Conservation (phyloP, 2,888 invertebrate species). For the Metacarcinus magister region DNA sequence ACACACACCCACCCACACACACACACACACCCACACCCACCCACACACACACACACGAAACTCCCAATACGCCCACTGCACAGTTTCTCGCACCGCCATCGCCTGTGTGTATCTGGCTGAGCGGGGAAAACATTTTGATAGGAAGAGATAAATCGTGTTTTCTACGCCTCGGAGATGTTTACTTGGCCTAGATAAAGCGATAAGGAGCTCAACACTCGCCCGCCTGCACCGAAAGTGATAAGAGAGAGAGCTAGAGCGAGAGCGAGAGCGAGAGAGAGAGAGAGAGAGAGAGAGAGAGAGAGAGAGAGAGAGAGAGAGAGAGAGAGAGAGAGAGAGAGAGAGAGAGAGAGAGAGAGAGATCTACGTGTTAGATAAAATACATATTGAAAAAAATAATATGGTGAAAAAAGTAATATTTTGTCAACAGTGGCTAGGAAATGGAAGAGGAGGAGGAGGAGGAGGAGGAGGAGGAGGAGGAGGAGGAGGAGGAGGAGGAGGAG, state of each 20-base stretch:
- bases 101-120: background rate
- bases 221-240: background rate
- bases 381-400: too few species aligned
- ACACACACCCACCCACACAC: conserved; percentile 3
- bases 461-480: background rate
- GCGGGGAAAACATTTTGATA: background rate
- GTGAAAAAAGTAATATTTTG: too few species aligned
- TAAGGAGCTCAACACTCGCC: conserved; percentile 1
- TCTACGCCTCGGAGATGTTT: background rate
- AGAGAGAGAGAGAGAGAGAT: background rate
- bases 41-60: background rate
- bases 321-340: background rate
- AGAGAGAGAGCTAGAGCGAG: background rate
- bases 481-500: background rate
- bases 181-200: background rate
- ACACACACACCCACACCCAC: conserved; percentile 13
- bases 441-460: too few species aligned
- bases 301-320: background rate
- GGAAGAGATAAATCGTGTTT: background rate
- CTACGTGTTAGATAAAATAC: too few species aligned
- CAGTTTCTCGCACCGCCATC: background rate
- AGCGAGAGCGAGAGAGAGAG: background rate
- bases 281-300: background rate
- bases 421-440: too few species aligned
- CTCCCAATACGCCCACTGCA: background rate